These are phyloP conservation scores for Podiceps cristatus DNA, from an alignment of 2,113 vertebrate genomes.

Conservation along the genomic window DNA sequence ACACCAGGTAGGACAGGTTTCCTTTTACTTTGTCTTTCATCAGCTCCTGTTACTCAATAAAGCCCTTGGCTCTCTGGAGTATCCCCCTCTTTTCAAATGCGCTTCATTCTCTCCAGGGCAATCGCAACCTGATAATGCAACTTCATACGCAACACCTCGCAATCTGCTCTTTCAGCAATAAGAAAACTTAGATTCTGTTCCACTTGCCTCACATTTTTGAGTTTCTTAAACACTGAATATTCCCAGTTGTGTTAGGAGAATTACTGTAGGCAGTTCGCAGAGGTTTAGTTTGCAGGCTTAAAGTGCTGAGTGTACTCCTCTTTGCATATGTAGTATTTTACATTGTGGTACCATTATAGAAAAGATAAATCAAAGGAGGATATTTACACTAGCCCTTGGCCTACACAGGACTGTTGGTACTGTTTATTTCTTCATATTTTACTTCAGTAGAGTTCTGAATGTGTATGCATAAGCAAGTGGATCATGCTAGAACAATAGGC, in stretches of 20 bases:
- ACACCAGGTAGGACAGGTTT: slow-evolving; percentile 89
- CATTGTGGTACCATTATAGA: neutral
- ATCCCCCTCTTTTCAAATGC: neutral
- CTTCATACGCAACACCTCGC: neutral
- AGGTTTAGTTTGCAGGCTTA: neutral
- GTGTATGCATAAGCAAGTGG: neutral
- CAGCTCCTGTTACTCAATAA: slow-evolving; percentile 72
- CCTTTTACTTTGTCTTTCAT: slow-evolving; percentile 81
- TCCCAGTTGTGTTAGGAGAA: neutral
- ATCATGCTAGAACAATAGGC: neutral
- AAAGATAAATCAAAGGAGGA: neutral
- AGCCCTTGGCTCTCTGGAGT: slow-evolving; percentile 49
- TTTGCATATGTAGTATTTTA: neutral
- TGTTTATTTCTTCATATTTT: neutral
- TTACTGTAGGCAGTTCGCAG: neutral
- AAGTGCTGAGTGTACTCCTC: neutral
- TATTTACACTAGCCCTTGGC: neutral
- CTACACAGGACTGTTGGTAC: neutral
- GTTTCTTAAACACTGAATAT: neutral
- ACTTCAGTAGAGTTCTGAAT: neutral
- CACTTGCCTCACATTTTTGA: neutral
- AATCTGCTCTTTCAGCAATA: neutral
- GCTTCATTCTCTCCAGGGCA: neutral
- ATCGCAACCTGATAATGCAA: neutral
- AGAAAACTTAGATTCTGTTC: neutral